Evolutionary conservation across 2,113 vertebrate genomes (phyloP).

Genomic region (Crotalus tigris): DNA sequence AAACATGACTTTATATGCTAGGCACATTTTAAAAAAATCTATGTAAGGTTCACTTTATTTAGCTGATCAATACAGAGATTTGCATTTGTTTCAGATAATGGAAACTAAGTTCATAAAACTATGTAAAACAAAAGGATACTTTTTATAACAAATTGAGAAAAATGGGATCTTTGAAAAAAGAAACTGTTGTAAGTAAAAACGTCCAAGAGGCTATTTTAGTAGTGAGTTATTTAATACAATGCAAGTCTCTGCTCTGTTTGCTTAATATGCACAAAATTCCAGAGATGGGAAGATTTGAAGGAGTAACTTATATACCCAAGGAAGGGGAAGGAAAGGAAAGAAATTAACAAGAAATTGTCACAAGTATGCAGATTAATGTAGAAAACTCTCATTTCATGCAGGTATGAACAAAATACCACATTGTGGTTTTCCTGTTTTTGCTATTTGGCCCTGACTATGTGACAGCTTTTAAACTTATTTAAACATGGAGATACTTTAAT

Average conservation of each 20-base stretch:
- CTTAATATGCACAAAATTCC: background rate
- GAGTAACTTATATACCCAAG: background rate
- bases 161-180: background rate
- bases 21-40: background rate
- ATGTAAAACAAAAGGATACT: background rate
- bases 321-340: background rate
- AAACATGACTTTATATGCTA: background rate
- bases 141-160: background rate
- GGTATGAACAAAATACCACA: background rate
- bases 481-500: background rate
- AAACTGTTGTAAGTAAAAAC: background rate
- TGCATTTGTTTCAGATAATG: background rate
- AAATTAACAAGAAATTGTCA: background rate
- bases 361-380: background rate
- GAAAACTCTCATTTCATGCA: background rate
- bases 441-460: background rate
- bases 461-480: background rate
- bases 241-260: background rate
- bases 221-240: background rate
- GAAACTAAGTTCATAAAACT: conserved; percentile 43
- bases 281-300: background rate
- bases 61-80: conserved; percentile 2
- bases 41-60: background rate
- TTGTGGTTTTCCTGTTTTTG: background rate
- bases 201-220: background rate